Conservation (phyloP, 2,888 invertebrate genomes). For the Branchellion lobata region DNA sequence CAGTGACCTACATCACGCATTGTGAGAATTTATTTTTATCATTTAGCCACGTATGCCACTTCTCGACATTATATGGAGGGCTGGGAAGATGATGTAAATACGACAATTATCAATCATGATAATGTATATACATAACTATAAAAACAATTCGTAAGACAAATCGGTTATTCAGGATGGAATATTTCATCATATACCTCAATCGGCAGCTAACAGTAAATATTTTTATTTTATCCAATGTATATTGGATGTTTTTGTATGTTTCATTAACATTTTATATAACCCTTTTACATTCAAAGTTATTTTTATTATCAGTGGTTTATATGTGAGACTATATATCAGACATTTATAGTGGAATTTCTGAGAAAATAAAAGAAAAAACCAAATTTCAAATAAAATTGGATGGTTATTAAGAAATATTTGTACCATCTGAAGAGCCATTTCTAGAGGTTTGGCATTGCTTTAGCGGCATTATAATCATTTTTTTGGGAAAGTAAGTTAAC, state of each 20-base stretch:
- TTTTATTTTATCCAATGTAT: background rate
- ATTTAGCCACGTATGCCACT: too few relatives aligned
- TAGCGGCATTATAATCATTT: background rate
- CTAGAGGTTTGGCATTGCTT: too few relatives aligned
- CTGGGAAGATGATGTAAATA: slow-evolving; percentile 15
- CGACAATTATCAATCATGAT: background rate
- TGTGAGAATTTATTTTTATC: too few relatives aligned
- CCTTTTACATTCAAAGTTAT: slow-evolving; percentile 6
- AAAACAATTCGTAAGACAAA: background rate
- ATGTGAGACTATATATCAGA: background rate
- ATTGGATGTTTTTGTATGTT: background rate
- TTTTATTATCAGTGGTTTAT: slow-evolving; percentile 4
- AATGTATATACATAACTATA: background rate
- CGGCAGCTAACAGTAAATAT: slow-evolving; percentile 24
- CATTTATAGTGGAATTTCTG: background rate
- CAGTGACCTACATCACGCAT: too few relatives aligned
- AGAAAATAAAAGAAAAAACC: too few relatives aligned
- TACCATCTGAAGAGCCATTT: too few relatives aligned
- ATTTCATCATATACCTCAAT: background rate
- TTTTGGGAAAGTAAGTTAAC: background rate
- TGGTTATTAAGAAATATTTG: too few relatives aligned
- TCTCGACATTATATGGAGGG: too few relatives aligned
- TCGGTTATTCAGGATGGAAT: slow-evolving; percentile 1
- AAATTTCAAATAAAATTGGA: too few relatives aligned
- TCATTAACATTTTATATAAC: background rate